Conservation (phyloP, 2,888 invertebrate species). For the Ophion costatus region DNA sequence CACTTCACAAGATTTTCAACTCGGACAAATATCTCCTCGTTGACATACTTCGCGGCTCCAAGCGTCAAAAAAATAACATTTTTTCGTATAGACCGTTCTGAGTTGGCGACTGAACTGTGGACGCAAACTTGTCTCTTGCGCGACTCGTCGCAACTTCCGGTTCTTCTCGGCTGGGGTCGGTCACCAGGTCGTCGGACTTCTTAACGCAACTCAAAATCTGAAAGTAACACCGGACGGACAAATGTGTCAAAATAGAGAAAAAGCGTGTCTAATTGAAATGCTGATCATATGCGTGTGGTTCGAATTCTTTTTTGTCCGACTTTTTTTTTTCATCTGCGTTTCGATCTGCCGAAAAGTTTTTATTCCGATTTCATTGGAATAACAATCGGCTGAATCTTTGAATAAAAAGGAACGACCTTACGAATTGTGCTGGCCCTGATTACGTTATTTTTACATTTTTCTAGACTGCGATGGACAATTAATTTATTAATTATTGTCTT, state of each 20-base stretch:
- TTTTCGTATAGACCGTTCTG: conserved; percentile 18
- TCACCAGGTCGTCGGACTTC: background rate
- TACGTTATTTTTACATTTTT: too few species aligned
- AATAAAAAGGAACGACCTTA: too few species aligned
- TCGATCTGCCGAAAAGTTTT: too few species aligned
- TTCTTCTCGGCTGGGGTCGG: background rate
- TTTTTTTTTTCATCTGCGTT: too few species aligned
- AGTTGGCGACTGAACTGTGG: background rate
- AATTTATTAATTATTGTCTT: too few species aligned
- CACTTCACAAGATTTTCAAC: conserved; percentile 34
- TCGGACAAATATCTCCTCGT: conserved; percentile 20
- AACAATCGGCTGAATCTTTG: too few species aligned
- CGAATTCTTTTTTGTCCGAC: too few species aligned
- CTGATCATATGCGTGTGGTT: too few species aligned
- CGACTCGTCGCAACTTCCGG: background rate
- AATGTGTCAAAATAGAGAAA: background rate
- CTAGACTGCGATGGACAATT: too few species aligned
- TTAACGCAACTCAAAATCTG: background rate
- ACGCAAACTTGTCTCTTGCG: background rate
- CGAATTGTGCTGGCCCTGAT: too few species aligned
- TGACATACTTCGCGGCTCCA: conserved; percentile 39
- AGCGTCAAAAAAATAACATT: background rate
- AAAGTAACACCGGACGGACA: background rate
- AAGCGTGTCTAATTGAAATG: too few species aligned
- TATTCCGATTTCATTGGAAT: too few species aligned